Evolutionary conservation across 1,140 invertebrate genomes (phyloP), one percentile per base, ranked within the genome.

Genomic region (Belonocnema kinseyi): DNA sequence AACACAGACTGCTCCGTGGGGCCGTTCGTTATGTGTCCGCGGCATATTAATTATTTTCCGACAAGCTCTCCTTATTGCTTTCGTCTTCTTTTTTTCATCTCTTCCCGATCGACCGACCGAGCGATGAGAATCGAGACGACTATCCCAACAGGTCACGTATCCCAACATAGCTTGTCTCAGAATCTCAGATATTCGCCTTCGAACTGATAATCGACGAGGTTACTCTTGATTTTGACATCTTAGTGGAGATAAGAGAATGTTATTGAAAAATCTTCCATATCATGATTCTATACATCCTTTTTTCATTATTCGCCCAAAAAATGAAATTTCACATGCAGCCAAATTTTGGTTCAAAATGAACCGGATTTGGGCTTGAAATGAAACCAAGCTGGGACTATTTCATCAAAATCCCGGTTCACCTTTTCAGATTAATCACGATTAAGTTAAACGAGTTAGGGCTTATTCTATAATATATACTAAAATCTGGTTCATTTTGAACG

Each of bases 11-110:
- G 81, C 75, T 76, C 82, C 82, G 72, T 78, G 75, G 76, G 75
- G 80, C 79, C 79, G 82, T 80, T 79, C 82, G 76, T 83, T 83
- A 83, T 83, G 82, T 77, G 82, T 53, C 70, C 79, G 77, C 79
- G 79, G 82, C 82, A 83, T 83, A 83, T 83, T 83, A 83, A 83
- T 83, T 83, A 83, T 83, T 80, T 79, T 77, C 75, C 46, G 76
- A 14, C 53, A 40, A 82, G 74, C 74, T 80, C 66, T 79, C 78
- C 75, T 82, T 82, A 80, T 77, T 78, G 81, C 26, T 66, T 66
- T 66, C 61, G 3, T 66, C 61, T 46, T 66, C 33, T 66, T 40
- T 46, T 61, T 66, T 40, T 66, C 26, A 66, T 66, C 40, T 66
- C 61, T 66, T 66, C 7, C 26, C 33, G 61, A 66, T 66, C 61